Conservation (phyloP, 2,797 vertebrate genomes). For the Potorous gilbertii region DNA sequence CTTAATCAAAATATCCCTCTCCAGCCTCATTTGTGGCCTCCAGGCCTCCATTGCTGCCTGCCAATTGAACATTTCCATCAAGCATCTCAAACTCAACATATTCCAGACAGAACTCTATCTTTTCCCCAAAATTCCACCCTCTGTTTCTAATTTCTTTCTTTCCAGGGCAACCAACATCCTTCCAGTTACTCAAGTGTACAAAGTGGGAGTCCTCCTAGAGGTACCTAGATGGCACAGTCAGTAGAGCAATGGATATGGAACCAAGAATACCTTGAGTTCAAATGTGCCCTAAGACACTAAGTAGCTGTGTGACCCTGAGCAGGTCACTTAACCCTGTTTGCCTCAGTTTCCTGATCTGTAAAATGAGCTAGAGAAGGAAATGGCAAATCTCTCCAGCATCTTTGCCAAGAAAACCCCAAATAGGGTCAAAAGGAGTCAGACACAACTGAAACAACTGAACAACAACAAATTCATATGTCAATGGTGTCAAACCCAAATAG, state of each 20-base stretch:
- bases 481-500: neutral
- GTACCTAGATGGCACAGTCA: neutral
- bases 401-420: neutral
- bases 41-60: neutral
- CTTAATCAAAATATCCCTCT: neutral
- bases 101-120: neutral
- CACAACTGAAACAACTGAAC: neutral
- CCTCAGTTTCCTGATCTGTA: neutral
- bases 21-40: neutral
- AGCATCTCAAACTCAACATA: neutral
- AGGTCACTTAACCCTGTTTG: neutral
- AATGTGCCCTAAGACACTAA: neutral
- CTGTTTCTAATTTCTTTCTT: neutral
- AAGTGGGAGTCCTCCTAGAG: neutral
- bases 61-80: neutral
- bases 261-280: neutral
- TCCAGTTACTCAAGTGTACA: neutral
- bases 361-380: neutral
- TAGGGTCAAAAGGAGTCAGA: neutral
- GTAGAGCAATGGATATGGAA: neutral
- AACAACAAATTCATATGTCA: neutral
- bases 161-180: neutral
- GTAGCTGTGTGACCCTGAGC: neutral
- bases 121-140: neutral
- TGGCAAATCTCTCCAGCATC: neutral